phyloP scores from a whole-genome alignment of 2,113 vertebrate species.

The Platichthys stellatus region DNA sequence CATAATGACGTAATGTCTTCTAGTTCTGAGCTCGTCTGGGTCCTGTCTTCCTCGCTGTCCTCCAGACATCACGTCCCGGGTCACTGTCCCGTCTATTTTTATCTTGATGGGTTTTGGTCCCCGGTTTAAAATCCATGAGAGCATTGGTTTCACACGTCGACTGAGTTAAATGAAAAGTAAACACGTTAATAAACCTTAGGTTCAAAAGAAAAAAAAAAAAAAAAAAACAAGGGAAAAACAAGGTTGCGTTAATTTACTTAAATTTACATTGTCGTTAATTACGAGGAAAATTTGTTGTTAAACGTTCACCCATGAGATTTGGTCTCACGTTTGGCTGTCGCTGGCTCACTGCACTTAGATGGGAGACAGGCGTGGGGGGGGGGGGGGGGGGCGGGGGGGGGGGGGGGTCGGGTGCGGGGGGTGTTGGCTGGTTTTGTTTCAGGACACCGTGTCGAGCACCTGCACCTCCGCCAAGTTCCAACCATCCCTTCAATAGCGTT shows the following conservation, averaged over 20 bases:
- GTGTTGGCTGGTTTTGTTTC: constrained; percentile 51
- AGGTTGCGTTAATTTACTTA: background rate
- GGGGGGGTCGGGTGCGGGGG: background rate
- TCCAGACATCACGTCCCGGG: background rate
- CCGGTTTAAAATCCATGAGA: background rate
- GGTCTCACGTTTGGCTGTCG: constrained; percentile 13
- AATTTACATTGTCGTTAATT: constrained; percentile 9
- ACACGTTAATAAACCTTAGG: no score
- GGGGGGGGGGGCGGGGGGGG: constrained; percentile 2
- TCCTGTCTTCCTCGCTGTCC: background rate
- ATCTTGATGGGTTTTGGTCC: constrained; percentile 5
- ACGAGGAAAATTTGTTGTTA: constrained; percentile 2
- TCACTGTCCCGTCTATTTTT: background rate
- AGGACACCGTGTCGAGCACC: constrained; percentile 39
- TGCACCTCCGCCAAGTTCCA: background rate
- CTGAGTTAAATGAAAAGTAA: no score
- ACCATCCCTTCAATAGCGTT: background rate
- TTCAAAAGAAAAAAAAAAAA: background rate
- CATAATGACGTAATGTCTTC: background rate
- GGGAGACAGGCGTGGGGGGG: no score
- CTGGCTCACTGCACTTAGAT: constrained; percentile 9
- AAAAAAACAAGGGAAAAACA: background rate
- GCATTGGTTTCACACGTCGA: background rate
- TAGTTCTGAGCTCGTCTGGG: constrained; percentile 1
- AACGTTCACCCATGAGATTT: no score